phyloP scores from a whole-genome alignment of 2,797 vertebrate genomes.

The Micromesistius poutassou region DNA sequence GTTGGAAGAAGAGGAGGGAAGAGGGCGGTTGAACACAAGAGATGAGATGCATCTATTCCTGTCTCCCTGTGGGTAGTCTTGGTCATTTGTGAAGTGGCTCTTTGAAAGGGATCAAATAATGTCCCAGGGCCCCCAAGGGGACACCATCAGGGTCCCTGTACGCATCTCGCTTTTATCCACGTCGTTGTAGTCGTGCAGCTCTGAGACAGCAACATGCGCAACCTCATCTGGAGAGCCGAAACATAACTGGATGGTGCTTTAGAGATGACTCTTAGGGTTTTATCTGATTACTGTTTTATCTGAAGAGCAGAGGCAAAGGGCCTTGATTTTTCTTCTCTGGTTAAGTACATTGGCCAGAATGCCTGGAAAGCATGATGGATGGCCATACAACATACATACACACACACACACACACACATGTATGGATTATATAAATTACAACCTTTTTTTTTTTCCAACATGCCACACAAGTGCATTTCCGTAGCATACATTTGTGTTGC shows the following conservation, averaged over 20 bases:
- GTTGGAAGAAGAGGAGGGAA: neutral
- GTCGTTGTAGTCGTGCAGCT: neutral
- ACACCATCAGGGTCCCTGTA: neutral
- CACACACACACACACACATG: neutral
- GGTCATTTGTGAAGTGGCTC: constrained; percentile 39
- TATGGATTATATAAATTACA: neutral
- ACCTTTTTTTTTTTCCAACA: neutral
- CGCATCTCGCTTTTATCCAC: neutral
- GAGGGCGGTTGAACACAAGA: neutral
- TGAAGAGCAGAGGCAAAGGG: neutral
- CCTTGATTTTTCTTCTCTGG: neutral
- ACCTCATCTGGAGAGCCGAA: neutral
- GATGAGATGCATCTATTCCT: constrained; percentile 40
- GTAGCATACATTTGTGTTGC: neutral
- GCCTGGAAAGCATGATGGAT: neutral
- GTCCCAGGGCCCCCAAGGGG: constrained; percentile 23
- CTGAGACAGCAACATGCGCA: neutral
- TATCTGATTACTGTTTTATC: neutral
- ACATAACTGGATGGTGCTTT: neutral
- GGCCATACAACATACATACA: neutral
- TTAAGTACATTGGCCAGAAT: neutral
- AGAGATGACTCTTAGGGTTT: neutral
- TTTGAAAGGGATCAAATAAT: constrained; percentile 65
- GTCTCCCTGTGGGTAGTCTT: constrained; percentile 46
- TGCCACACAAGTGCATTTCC: neutral